Evolutionary conservation across 2,888 invertebrate genomes (phyloP), one percentile per base, ranked within the genome.

Genomic region (Crioceris asparagi): DNA sequence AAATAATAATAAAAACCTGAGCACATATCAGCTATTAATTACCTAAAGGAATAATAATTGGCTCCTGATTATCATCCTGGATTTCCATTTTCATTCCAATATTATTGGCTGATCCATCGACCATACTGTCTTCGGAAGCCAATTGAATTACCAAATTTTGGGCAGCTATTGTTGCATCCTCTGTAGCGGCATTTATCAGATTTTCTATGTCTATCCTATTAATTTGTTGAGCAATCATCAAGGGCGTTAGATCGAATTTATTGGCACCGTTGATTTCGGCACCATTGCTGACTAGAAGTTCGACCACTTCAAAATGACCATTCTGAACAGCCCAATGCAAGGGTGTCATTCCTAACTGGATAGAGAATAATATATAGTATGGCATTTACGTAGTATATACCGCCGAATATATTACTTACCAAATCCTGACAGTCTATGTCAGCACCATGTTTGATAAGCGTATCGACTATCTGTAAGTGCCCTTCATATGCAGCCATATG

Each of bases 301-400:
- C 70, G 29, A 82, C 83, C 31, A 82, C 73, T 40, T 72, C 69
- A 16, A 70, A 62, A 65, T 88, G 83, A 1, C 81, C 79, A 53
- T 83, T 79, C 65, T 87, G 85, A 27, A 83, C 83, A 4, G 93
- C 91, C 93, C 93, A 93, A 68, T 94, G 93, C 39, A 94, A 69
- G 25, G 93, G 88, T 27, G 92, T 92, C 92, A 87, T 87, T 54
- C 76, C 75, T 12, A 87, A 64, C 85, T 86, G 54, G 30, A 66
- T 38, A 29, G 30, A 21, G 14, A 29, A 33, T n/a, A n/a, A n/a
- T n/a, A n/a, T n/a, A n/a, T n/a, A n/a, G n/a, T n/a, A n/a, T n/a
- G n/a, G n/a, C n/a, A n/a, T n/a, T n/a, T n/a, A n/a, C n/a, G n/a
- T n/a, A n/a, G n/a, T n/a, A n/a, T n/a, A n/a, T n/a, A n/a, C n/a